phyloP scores from a whole-genome alignment of 2,888 invertebrate genomes.

The Brachypterus glaber region DNA sequence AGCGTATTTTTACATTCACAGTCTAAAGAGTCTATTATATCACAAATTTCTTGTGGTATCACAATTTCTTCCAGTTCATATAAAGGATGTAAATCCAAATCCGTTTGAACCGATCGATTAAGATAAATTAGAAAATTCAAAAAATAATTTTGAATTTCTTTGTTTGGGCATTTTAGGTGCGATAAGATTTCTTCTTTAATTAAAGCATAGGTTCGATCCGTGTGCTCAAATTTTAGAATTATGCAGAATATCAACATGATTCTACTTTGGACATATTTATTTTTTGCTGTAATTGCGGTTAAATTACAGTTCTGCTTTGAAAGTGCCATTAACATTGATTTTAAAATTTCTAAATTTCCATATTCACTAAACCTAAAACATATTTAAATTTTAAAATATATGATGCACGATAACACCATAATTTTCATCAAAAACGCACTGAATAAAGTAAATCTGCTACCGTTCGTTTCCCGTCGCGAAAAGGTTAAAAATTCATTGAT shows the following conservation, averaged over 20 bases:
- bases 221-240: slow-evolving; percentile 27
- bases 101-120: too few relatives aligned
- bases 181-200: slow-evolving; percentile 24
- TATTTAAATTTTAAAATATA: too few relatives aligned
- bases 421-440: too few relatives aligned
- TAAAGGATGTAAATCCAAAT: not conserved
- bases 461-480: too few relatives aligned
- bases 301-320: slow-evolving; percentile 16
- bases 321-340: slow-evolving; percentile 18
- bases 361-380: slow-evolving; percentile 19
- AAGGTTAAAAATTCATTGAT: too few relatives aligned
- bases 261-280: slow-evolving; percentile 21
- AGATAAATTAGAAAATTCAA: slow-evolving; percentile 3
- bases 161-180: not conserved
- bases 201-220: slow-evolving; percentile 23
- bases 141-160: not conserved
- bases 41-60: slow-evolving; percentile 2
- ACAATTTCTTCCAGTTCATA: slow-evolving; percentile 1
- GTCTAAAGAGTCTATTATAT: slow-evolving; percentile 12
- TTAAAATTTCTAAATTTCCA: slow-evolving; percentile 22
- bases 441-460: too few relatives aligned
- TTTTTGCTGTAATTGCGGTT: slow-evolving; percentile 17
- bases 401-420: too few relatives aligned
- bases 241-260: slow-evolving; percentile 26
- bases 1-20: too few relatives aligned